Evolutionary conservation across 2,113 vertebrate genomes (phyloP).

Genomic region (Dryoscopus gambensis): DNA sequence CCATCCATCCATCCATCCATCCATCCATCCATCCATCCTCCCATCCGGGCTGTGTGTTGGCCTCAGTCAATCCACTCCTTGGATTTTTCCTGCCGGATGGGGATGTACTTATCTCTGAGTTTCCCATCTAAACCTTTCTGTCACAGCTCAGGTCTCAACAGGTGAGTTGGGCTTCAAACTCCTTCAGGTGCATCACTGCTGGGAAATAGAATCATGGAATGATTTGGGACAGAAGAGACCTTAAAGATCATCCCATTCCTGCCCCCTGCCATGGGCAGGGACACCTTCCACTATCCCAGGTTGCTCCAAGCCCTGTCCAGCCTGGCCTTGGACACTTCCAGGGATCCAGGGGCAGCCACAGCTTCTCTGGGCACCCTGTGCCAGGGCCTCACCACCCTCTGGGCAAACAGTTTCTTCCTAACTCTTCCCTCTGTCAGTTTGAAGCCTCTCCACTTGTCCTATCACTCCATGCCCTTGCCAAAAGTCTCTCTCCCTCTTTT

Average conservation of each 20-base stretch:
- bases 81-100: background rate
- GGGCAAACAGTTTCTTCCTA: background rate
- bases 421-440: background rate
- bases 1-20: background rate
- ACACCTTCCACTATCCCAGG: background rate
- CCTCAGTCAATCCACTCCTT: background rate
- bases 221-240: background rate
- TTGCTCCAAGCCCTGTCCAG: accelerated
- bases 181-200: background rate
- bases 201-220: background rate
- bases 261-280: background rate
- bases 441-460: background rate
- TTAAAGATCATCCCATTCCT: background rate
- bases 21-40: too few relatives aligned
- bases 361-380: background rate
- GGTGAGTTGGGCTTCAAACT: background rate
- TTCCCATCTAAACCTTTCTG: background rate
- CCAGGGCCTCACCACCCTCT: background rate
- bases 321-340: background rate
- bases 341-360: background rate
- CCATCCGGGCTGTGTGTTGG: accelerated
- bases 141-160: background rate
- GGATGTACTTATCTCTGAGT: background rate
- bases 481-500: background rate
- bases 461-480: background rate